Conservation (phyloP, 1,140 invertebrate species). For the Pygmarrhopalites habei region DNA sequence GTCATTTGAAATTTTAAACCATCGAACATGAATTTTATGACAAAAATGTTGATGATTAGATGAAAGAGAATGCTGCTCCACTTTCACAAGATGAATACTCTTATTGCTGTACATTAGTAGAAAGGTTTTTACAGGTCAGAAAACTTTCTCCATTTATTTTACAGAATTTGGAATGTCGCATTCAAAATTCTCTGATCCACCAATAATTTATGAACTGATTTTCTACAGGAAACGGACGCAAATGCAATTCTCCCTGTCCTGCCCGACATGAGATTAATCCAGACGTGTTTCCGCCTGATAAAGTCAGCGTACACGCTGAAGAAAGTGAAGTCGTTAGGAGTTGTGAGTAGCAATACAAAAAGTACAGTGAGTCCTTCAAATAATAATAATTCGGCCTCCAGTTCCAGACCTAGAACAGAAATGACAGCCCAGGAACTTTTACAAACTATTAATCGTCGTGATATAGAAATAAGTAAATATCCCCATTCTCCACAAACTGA, state of each 20-base stretch:
- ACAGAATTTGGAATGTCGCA: too few relatives aligned
- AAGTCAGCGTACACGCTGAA: conserved; percentile 12
- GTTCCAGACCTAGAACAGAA: conserved; percentile 2
- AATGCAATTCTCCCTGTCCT: conserved; percentile 23
- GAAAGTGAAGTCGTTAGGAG: too few relatives aligned
- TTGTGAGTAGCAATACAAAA: too few relatives aligned
- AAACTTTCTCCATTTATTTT: too few relatives aligned
- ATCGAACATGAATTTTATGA: neutral
- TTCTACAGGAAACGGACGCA: conserved; percentile 12
- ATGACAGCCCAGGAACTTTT: conserved; percentile 12
- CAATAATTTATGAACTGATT: too few relatives aligned
- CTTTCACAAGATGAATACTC: conserved; percentile 24
- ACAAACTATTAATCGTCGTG: conserved; percentile 11
- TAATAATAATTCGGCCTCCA: neutral
- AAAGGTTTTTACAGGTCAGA: too few relatives aligned
- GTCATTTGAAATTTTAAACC: neutral
- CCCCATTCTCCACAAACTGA: neutral
- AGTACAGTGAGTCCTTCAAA: neutral
- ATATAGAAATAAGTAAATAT: conserved; percentile 19
- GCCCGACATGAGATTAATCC: conserved; percentile 36
- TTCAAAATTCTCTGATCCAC: too few relatives aligned
- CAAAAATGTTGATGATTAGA: conserved; percentile 2
- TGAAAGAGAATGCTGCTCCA: conserved; percentile 15
- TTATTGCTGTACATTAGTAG: conserved; percentile 22
- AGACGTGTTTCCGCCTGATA: conserved; percentile 34